These are phyloP conservation scores for Hycleus cichorii DNA, from an alignment of 1,140 invertebrate species.

Conservation along the genomic window DNA sequence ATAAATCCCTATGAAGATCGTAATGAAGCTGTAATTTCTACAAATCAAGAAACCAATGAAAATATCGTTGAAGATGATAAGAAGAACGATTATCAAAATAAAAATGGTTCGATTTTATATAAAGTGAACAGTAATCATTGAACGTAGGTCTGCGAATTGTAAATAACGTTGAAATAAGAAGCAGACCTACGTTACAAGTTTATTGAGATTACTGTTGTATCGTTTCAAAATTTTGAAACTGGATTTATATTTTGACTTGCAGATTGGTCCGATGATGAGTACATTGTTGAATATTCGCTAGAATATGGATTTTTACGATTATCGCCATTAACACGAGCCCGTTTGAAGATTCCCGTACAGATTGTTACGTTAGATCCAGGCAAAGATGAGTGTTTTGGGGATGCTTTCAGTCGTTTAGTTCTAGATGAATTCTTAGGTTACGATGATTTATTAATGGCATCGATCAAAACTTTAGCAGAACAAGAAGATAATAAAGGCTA, in stretches of 20 bases:
- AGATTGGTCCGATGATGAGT: constrained; percentile 83
- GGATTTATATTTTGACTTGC: constrained; percentile 22
- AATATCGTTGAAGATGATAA: too few relatives aligned
- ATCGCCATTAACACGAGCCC: constrained; percentile 72
- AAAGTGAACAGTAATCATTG: too few relatives aligned
- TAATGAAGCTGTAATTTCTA: too few relatives aligned
- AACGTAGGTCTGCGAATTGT: too few relatives aligned
- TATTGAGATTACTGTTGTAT: too few relatives aligned
- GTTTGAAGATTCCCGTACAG: constrained; percentile 86
- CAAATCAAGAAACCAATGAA: too few relatives aligned
- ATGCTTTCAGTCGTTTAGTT: constrained; percentile 81
- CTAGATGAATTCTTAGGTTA: constrained; percentile 92
- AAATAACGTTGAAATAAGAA: too few relatives aligned
- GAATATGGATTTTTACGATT: constrained; percentile 94
- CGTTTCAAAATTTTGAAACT: too few relatives aligned
- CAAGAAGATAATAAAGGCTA: constrained; percentile 95
- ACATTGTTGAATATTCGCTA: constrained; percentile 95
- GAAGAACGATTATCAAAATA: too few relatives aligned
- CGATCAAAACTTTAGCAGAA: constrained; percentile 90
- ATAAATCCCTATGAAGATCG: too few relatives aligned
- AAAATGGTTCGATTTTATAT: too few relatives aligned
- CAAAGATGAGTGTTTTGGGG: constrained; percentile 88
- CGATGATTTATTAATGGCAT: constrained; percentile 94
- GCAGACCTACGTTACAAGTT: too few relatives aligned
- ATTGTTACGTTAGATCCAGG: constrained; percentile 85